Evolutionary conservation across 2,113 vertebrate species (phyloP).

Genomic region (Muntiacus reevesi): DNA sequence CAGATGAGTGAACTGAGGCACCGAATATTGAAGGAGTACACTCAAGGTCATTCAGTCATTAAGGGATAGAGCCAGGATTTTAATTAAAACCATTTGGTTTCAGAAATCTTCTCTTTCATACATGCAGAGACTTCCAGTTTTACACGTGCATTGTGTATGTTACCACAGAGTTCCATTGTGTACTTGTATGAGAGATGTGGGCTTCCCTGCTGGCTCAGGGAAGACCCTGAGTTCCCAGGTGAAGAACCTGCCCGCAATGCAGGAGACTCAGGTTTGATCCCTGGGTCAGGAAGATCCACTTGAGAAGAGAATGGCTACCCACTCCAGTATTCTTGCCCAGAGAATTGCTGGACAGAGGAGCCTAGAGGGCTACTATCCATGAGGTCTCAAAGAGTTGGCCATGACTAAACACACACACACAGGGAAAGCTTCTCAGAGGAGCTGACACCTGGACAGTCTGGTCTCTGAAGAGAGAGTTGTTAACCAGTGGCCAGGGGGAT

Average conservation of each 20-base stretch:
- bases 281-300: not conserved
- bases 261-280: not conserved
- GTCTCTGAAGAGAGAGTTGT: not conserved
- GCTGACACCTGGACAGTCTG: no score
- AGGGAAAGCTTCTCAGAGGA: not conserved
- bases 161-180: not conserved
- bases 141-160: not conserved
- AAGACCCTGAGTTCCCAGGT: not conserved
- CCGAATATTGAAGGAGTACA: not conserved
- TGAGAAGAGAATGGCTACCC: not conserved
- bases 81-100: not conserved
- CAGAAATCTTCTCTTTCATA: not conserved
- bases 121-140: not conserved
- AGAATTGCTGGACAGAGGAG: not conserved
- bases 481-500: no score
- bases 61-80: not conserved
- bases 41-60: not conserved
- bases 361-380: not conserved
- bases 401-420: rapidly evolving
- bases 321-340: not conserved
- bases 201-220: not conserved
- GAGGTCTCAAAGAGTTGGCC: not conserved
- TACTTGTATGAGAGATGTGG: not conserved
- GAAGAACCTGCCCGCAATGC: rapidly evolving
- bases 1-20: not conserved